Base-by-base conservation (phyloP, 1,140 invertebrate species). In the Cephus cinctus region DNA sequence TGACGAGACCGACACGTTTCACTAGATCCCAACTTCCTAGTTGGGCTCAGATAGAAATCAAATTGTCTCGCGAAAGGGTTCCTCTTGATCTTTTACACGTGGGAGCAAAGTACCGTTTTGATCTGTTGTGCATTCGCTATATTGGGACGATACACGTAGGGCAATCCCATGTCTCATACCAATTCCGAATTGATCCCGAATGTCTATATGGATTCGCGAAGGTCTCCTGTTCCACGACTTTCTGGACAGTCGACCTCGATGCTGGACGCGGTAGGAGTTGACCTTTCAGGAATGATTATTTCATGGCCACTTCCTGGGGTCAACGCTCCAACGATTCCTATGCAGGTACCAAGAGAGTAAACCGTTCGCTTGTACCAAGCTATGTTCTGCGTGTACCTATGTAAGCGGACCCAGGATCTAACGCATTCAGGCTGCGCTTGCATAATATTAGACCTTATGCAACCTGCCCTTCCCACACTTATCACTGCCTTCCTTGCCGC, bases 391-490 rank as follows among this genome's bases (percentile, higher is more conserved):
- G 60, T 62, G 53, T 64, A 59, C 48, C 23, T 15, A 56, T 63
- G 55, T 58, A 58, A 59, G 57, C 54, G 49, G 48, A 58, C 46
- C 23, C 41, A 30, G 59, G 58, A 72, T 68, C 65, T 63, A 69
- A 76, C 71, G 73, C 69, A 73, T 74, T 67, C 67, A 65, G 53
- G 53, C 43, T 49, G 50, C 48, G 59, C 72, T 74, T 74, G 70
- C 71, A 75, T 75, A 73, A 75, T 71, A 74, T 74, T 63, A 72
- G 63, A 63, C 61, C 64, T 71, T 73, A 69, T 74, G 70, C 65
- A 73, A 73, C 64, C 58, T 73, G 71, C 71, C 74, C 73, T 75
- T 76, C 73, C 73, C 74, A 76, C 74, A 76, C 74, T 76, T 76
- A 76, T 76, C 72, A 75, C 68, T 69, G 67, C 61, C 65, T 59